Percentiles rank a stretch among this genome's conserved stretches.
phyloP scores from a whole-genome alignment of 2,888 invertebrate species.

The Cheilosia variabilis region DNA sequence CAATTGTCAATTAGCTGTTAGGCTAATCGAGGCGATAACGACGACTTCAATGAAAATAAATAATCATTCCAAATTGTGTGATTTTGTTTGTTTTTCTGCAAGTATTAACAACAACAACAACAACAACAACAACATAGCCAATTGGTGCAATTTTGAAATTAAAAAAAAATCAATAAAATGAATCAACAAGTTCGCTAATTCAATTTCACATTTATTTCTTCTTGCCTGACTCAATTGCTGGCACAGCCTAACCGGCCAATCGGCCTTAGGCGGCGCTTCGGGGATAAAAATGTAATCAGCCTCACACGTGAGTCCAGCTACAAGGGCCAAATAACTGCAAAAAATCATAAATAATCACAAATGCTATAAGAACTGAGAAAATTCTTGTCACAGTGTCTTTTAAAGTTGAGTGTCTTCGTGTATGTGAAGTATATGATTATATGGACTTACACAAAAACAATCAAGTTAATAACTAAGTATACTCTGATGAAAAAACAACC shows the following conservation, averaged over 20 bases:
- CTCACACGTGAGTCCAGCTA: conserved; percentile 92
- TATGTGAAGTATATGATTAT: conserved; percentile 4
- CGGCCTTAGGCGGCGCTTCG: conserved; percentile 91
- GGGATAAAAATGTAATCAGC: conserved; percentile 95
- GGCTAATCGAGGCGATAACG: conserved; percentile 20
- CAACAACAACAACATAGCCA: conserved; percentile 54
- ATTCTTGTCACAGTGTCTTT: conserved; percentile 18
- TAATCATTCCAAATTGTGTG: conserved; percentile 60
- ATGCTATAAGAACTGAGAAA: conserved; percentile 35
- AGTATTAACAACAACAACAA: conserved; percentile 41
- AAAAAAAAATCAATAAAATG: conserved; percentile 38
- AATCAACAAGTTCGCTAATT: conserved; percentile 30
- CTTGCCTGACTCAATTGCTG: conserved; percentile 89
- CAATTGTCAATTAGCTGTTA: conserved; percentile 5
- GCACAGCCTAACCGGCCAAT: conserved; percentile 91
- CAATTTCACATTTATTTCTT: conserved; percentile 74
- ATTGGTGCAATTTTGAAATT: conserved; percentile 67
- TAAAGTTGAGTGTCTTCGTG: conserved; percentile 12
- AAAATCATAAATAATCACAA: conserved; percentile 75
- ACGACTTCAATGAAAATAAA: conserved; percentile 36
- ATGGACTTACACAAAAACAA: conserved; percentile 43
- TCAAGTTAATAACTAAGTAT: conserved; percentile 19
- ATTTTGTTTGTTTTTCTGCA: conserved; percentile 41
- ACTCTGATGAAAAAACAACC: conserved; percentile 19
- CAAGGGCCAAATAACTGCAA: conserved; percentile 92